Evolutionary conservation across 2,888 invertebrate species (phyloP).

Genomic region (Conchocele bisecta): DNA sequence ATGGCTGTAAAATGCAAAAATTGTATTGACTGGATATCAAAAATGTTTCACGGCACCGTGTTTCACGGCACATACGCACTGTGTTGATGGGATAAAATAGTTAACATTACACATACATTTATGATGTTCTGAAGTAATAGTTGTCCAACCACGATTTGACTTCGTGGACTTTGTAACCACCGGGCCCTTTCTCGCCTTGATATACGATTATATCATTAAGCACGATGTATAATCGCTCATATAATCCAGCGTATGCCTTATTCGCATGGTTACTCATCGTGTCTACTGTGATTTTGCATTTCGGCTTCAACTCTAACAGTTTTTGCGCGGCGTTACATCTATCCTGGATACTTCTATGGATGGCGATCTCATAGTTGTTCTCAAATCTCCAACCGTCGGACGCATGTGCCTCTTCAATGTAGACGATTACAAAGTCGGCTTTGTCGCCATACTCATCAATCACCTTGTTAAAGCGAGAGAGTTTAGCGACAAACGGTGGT

Average conservation of each 20-base stretch:
- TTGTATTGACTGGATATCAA: too few relatives aligned
- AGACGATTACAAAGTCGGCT: slow-evolving; percentile 76
- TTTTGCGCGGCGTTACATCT: slow-evolving; percentile 66
- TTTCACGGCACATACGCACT: too few relatives aligned
- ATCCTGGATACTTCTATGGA: slow-evolving; percentile 63
- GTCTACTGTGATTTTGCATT: slow-evolving; percentile 70
- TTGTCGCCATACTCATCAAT: slow-evolving; percentile 62
- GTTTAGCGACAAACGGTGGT: slow-evolving; percentile 74
- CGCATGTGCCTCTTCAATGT: slow-evolving; percentile 78
- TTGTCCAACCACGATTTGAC: slow-evolving; percentile 68
- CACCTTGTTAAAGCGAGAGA: slow-evolving; percentile 67
- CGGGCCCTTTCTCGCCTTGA: slow-evolving; percentile 69
- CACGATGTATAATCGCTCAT: slow-evolving; percentile 75
- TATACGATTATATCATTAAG: slow-evolving; percentile 67
- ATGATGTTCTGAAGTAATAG: too few relatives aligned
- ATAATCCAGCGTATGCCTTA: slow-evolving; percentile 68
- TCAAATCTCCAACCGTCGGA: slow-evolving; percentile 75
- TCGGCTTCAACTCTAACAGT: slow-evolving; percentile 42
- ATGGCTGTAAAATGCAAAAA: too few relatives aligned
- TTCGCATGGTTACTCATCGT: slow-evolving; percentile 70
- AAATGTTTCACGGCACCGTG: too few relatives aligned
- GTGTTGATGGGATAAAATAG: too few relatives aligned
- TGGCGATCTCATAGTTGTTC: slow-evolving; percentile 63
- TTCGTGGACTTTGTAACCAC: slow-evolving; percentile 66
- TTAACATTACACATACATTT: too few relatives aligned